Conservation (phyloP, 2,888 invertebrate genomes). For the Steinernema hermaphroditum region DNA sequence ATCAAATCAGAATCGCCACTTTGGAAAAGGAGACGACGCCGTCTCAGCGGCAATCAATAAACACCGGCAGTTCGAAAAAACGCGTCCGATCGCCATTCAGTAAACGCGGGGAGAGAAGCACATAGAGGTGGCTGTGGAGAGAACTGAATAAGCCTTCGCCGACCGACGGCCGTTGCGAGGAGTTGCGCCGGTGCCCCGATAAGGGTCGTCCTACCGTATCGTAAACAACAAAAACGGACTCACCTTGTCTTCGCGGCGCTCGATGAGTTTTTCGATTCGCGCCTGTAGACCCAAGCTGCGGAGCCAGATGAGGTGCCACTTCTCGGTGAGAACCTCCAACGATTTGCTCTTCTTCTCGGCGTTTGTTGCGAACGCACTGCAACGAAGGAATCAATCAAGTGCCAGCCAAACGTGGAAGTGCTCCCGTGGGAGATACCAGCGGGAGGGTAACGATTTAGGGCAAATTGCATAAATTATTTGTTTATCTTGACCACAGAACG, state of each 20-base stretch:
- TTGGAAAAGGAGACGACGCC: not conserved
- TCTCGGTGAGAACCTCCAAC: slow-evolving; percentile 10
- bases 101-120: slow-evolving; percentile 11
- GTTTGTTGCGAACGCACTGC: slow-evolving; percentile 8
- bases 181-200: slow-evolving; percentile 1
- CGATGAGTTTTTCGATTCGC: slow-evolving; percentile 16
- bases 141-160: not conserved
- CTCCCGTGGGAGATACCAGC: not conserved
- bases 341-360: slow-evolving; percentile 2
- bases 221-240: not conserved
- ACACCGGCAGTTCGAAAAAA: slow-evolving; percentile 7
- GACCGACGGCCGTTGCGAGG: not conserved
- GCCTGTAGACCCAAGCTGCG: not conserved
- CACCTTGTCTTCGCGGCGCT: slow-evolving; percentile 14
- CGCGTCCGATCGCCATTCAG: slow-evolving; percentile 13
- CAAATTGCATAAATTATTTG: no score
- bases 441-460: no score
- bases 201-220: not conserved
- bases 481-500: no score
- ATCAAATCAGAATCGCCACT: slow-evolving; percentile 11
- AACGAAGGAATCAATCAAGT: not conserved
- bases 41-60: slow-evolving; percentile 15
- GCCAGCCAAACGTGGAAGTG: not conserved
- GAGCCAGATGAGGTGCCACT: slow-evolving; percentile 24
- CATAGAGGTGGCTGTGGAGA: not conserved